Conservation (phyloP, 2,113 vertebrate genomes). For the Stegostoma tigrinum region DNA sequence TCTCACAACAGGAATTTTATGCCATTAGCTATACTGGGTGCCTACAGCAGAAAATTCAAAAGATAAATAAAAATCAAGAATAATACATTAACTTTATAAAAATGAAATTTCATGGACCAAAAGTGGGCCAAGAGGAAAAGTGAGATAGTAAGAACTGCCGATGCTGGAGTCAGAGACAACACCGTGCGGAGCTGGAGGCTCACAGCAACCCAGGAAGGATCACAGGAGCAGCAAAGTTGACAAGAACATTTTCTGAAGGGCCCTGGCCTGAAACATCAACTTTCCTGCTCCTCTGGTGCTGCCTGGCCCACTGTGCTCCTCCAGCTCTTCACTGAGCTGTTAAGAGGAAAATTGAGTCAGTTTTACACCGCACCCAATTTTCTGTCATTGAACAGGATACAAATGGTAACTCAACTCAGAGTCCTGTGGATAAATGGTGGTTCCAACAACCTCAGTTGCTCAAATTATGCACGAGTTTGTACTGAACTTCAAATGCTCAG, state of each 20-base stretch:
- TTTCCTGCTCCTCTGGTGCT: no score
- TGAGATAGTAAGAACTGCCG: no score
- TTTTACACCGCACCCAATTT: background rate
- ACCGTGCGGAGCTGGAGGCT: no score
- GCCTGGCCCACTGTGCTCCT: no score
- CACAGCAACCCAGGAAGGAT: no score
- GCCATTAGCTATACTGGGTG: background rate
- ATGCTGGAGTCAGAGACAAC: no score
- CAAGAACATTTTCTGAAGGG: no score
- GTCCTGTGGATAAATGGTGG: background rate
- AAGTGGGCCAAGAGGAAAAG: background rate
- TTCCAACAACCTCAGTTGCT: background rate
- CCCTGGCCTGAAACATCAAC: no score
- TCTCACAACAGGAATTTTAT: background rate
- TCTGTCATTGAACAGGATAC: background rate
- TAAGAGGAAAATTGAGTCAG: background rate
- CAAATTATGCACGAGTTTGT: background rate
- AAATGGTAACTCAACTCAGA: background rate
- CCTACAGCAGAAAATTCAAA: background rate
- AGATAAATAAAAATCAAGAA: slow-evolving; percentile 6
- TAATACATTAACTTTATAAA: background rate
- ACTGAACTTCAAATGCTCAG: background rate
- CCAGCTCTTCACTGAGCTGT: no score
- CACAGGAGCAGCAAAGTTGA: no score
- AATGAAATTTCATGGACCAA: background rate